Evolutionary conservation across 2,888 invertebrate species (phyloP).

Genomic region (Oxystoma pomonae): DNA sequence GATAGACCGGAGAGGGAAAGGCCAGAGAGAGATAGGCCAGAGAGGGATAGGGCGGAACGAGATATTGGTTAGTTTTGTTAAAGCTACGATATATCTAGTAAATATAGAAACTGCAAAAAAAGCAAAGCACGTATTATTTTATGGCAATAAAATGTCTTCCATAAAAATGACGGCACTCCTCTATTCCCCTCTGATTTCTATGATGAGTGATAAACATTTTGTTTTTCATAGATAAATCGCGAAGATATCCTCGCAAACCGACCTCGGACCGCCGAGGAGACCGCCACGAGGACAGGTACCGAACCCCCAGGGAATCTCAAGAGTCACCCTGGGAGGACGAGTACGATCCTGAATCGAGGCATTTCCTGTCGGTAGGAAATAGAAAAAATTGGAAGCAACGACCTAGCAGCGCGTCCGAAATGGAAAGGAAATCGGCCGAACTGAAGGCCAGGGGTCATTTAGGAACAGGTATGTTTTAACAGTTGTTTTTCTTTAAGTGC

Average conservation of each 20-base stretch:
- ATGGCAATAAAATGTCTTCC: too few species aligned
- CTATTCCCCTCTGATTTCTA: too few species aligned
- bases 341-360: conserved; percentile 46
- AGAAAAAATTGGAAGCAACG: conserved; percentile 52
- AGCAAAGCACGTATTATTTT: too few species aligned
- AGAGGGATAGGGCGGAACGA: too few species aligned
- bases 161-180: too few species aligned
- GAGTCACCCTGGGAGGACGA: conserved; percentile 60
- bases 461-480: conserved; percentile 27
- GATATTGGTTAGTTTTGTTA: too few species aligned
- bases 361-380: conserved; percentile 37
- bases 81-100: too few species aligned
- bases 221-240: conserved; percentile 33
- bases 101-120: too few species aligned
- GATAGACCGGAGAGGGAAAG: not conserved
- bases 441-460: conserved; percentile 41
- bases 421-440: conserved; percentile 49
- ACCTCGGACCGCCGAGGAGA: conserved; percentile 35
- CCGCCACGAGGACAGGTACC: conserved; percentile 46
- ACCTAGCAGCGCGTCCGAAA: conserved; percentile 57
- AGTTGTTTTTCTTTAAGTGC: too few species aligned
- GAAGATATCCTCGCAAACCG: conserved; percentile 37
- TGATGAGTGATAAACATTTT: too few species aligned
- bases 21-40: not conserved
- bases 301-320: conserved; percentile 43